Conservation (phyloP, 1,140 invertebrate species). For the Zaprionus gabonicus region DNA sequence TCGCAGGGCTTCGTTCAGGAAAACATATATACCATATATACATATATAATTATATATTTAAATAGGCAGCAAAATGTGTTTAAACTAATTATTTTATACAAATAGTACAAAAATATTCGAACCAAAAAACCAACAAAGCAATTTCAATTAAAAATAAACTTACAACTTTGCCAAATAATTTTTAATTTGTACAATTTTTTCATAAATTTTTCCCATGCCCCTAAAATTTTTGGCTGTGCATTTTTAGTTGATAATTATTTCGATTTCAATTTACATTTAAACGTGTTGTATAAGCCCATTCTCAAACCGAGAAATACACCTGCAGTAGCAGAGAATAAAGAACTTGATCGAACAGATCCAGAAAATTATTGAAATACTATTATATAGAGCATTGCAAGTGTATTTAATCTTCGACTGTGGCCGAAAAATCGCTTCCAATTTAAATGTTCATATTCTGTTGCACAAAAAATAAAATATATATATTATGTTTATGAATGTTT, state of each 20-base stretch:
- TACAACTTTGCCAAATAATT: conserved; percentile 24
- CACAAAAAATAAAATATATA: conserved; percentile 26
- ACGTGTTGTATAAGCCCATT: neutral
- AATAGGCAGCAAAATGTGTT: conserved; percentile 10
- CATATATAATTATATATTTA: neutral
- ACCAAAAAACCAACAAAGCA: conserved; percentile 23
- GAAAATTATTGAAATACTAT: neutral
- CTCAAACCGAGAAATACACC: neutral
- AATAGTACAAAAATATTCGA: conserved; percentile 18
- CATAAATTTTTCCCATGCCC: conserved; percentile 23
- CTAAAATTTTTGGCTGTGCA: conserved; percentile 58
- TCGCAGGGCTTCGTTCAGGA: conserved; percentile 8
- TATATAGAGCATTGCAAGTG: conserved; percentile 13
- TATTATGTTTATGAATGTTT: conserved; percentile 31
- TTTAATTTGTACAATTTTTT: conserved; percentile 12
- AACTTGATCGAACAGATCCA: neutral
- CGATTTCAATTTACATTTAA: conserved; percentile 4
- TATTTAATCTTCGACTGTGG: conserved; percentile 14
- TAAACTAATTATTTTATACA: conserved; percentile 28
- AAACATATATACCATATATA: neutral
- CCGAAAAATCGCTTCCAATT: neutral
- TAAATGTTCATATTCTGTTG: conserved; percentile 9
- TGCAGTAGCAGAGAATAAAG: neutral
- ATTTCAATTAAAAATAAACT: conserved; percentile 13
- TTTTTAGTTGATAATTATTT: conserved; percentile 28